Evolutionary conservation across 2,797 vertebrate species (phyloP), one percentile per base, ranked within the genome.

Genomic region (Mastacembelus armatus): DNA sequence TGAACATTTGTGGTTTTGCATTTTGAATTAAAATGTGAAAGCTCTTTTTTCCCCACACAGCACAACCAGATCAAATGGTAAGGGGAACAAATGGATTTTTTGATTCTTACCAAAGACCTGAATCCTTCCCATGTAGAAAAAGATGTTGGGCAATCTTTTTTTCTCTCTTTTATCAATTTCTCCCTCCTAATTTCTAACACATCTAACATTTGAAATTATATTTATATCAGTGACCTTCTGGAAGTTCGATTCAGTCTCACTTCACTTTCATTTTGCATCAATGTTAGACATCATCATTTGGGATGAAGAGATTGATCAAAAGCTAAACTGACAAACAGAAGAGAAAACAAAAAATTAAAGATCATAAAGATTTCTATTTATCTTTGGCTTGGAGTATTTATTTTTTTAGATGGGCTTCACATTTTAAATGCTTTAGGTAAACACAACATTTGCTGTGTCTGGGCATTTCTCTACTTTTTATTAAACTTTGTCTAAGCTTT

Each of bases 31-130:
- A 63, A 71, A 65, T 59, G 59, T 77, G 24, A 80, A 57, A 40
- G n/a, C 0, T 0, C 57, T 49, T 16, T 22, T 33, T 61, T 42
- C 77, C 86, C 66, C 72, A 92, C 85, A 89, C 88, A 94, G 94
- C 93, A 94, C 93, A 80, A 81, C 74, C 79, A 86, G 87, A 71
- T 85, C 71, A 81, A 86, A 84, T 62, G 90, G 89, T 66, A 70
- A 60, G 56, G 35, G 77, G 61, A 78, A 63, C 49, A 66, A 60
- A 59, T n/a, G n/a, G n/a, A 72, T 42, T 63, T 48, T 66, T 84
- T 58, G 49, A 91, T 92, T 92, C 93, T 94, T 94, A 97, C 96
- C 96, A 97, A 98, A 97, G 96, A 92, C 86, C 87, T 90, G 72
- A 89, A 92, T 92, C 91, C 92, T 94, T 93, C 91, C 90, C 89